These are phyloP conservation scores for Dinocampus coccinellae DNA, from an alignment of 2,888 invertebrate species.

Conservation along the genomic window DNA sequence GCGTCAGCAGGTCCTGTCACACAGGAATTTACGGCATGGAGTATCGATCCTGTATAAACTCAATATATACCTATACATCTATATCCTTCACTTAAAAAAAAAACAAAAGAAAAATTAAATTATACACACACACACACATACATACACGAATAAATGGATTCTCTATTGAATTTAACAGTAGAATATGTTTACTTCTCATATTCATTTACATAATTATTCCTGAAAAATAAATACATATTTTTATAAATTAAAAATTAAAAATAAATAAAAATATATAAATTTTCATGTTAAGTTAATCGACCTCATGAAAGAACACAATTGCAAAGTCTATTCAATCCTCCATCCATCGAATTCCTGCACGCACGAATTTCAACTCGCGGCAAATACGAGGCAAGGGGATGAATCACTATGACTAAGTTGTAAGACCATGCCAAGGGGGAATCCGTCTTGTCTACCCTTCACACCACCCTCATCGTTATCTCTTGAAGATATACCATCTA, in stretches of 20 bases:
- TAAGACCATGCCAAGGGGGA: not conserved
- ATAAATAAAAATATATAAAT: not conserved
- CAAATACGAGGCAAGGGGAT: slow-evolving; percentile 5
- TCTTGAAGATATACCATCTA: not conserved
- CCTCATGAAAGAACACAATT: not conserved
- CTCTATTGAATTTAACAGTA: too few species aligned
- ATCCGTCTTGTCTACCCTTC: not conserved
- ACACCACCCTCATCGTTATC: not conserved
- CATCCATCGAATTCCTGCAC: slow-evolving; percentile 13
- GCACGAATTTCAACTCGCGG: not conserved
- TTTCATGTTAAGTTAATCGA: not conserved
- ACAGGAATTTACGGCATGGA: slow-evolving; percentile 26
- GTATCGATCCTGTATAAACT: slow-evolving; percentile 14
- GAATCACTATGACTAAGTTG: slow-evolving; percentile 33
- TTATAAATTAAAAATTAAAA: not conserved
- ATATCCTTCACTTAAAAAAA: not conserved
- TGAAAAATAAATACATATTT: too few species aligned
- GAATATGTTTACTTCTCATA: too few species aligned
- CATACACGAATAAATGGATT: too few species aligned
- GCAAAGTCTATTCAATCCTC: not conserved
- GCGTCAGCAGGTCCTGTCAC: not conserved
- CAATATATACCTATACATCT: not conserved
- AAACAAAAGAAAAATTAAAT: too few species aligned
- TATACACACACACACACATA: too few species aligned
- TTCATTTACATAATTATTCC: too few species aligned